Conservation (phyloP, 2,888 invertebrate genomes). For the Nemotelus pantherinus region DNA sequence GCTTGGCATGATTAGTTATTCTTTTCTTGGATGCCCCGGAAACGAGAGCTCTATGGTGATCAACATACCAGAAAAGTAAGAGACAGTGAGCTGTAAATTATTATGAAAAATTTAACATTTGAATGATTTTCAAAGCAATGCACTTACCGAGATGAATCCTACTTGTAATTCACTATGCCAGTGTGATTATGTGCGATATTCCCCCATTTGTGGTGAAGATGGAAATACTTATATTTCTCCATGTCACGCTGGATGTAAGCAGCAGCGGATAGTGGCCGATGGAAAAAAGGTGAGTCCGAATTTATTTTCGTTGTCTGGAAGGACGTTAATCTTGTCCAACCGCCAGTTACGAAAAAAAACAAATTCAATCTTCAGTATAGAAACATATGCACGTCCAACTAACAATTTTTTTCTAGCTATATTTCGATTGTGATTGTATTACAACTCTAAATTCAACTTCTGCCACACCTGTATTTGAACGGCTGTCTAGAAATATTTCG, state of each 20-base stretch:
- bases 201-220: conserved; percentile 76
- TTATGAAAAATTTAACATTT: background rate
- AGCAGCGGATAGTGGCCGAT: conserved; percentile 61
- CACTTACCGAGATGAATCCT: conserved; percentile 44
- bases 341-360: background rate
- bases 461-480: conserved; percentile 20
- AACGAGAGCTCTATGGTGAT: conserved; percentile 67
- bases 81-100: background rate
- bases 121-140: background rate
- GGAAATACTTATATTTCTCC: conserved; percentile 79
- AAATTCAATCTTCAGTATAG: background rate
- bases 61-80: conserved; percentile 60
- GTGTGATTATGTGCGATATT: conserved; percentile 77
- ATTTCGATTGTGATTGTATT: conserved; percentile 33
- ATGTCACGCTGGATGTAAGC: conserved; percentile 80
- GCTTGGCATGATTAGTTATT: conserved; percentile 72
- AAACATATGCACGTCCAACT: no score
- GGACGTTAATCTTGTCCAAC: no score
- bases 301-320: background rate
- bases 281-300: conserved; percentile 63
- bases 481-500: conserved; percentile 1
- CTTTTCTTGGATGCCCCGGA: conserved; percentile 73
- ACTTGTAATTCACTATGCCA: conserved; percentile 73
- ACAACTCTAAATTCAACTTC: conserved; percentile 22
- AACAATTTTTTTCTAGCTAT: background rate